phyloP scores from a whole-genome alignment of 2,113 vertebrate genomes.

The Dolichotis patagonum region DNA sequence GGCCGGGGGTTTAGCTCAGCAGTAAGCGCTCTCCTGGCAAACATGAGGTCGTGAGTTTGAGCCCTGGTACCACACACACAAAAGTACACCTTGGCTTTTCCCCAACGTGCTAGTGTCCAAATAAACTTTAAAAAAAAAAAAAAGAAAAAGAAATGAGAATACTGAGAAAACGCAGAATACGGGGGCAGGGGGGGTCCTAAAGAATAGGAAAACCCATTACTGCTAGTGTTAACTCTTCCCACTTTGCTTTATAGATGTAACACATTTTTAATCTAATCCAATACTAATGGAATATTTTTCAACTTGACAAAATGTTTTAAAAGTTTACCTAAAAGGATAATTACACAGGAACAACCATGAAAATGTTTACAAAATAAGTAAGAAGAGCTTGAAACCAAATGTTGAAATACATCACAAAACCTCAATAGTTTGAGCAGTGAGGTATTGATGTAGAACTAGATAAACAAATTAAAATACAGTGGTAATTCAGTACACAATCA shows the following conservation, averaged over 20 bases:
- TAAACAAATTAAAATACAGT: background rate
- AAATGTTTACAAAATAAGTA: slow-evolving; percentile 36
- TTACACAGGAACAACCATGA: background rate
- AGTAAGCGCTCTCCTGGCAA: too few species aligned
- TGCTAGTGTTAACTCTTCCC: slow-evolving; percentile 11
- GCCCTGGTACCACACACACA: too few species aligned
- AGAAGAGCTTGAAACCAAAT: slow-evolving; percentile 42
- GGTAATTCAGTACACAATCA: background rate
- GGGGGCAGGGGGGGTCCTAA: background rate
- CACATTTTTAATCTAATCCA: slow-evolving; percentile 33
- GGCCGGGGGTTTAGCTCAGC: too few species aligned
- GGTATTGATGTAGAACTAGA: background rate
- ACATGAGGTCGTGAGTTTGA: too few species aligned
- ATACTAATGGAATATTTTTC: slow-evolving; percentile 17
- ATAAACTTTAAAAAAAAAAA: too few species aligned
- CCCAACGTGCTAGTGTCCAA: too few species aligned
- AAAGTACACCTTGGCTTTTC: too few species aligned
- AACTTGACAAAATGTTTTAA: slow-evolving; percentile 51
- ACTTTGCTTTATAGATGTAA: slow-evolving; percentile 46
- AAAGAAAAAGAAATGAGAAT: slow-evolving; percentile 1
- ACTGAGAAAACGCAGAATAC: background rate
- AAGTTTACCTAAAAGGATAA: slow-evolving; percentile 49
- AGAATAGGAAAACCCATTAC: background rate
- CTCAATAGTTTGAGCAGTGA: slow-evolving; percentile 45
- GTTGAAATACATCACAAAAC: slow-evolving; percentile 57